Evolutionary conservation across 2,888 invertebrate genomes (phyloP).

Genomic region (Ethmia dodecea): DNA sequence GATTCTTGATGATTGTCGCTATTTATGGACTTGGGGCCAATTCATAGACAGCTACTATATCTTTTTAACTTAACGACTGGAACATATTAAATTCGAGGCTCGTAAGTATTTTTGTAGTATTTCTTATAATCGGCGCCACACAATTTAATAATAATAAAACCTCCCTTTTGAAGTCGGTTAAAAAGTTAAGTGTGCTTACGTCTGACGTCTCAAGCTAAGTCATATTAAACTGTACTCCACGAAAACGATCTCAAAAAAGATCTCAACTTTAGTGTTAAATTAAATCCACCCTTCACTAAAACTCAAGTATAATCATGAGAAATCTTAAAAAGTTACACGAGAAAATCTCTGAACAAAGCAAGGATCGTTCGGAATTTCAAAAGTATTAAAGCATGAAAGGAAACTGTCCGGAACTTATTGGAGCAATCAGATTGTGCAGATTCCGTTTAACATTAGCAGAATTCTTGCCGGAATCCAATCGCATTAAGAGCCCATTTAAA

Average conservation of each 20-base stretch:
- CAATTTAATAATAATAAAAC: no score
- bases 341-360: constrained; percentile 36
- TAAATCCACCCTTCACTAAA: constrained; percentile 12
- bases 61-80: no score
- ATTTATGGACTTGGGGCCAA: no score
- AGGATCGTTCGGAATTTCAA: constrained; percentile 46
- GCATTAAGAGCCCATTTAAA: constrained; percentile 69
- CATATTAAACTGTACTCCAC: neutral
- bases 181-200: neutral
- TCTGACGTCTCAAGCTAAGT: neutral
- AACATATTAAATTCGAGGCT: no score
- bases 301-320: constrained; percentile 18
- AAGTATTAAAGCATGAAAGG: constrained; percentile 64
- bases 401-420: constrained; percentile 70
- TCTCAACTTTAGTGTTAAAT: constrained; percentile 10
- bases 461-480: constrained; percentile 67
- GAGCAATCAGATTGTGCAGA: constrained; percentile 68
- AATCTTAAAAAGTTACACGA: constrained; percentile 34
- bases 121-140: no score
- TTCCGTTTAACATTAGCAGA: constrained; percentile 68
- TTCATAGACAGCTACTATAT: no score
- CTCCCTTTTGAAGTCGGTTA: neutral
- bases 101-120: no score
- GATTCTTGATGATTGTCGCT: no score
- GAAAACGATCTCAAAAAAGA: neutral